Conservation (phyloP, 2,113 vertebrate species). For the Hymenochirus boettgeri region DNA sequence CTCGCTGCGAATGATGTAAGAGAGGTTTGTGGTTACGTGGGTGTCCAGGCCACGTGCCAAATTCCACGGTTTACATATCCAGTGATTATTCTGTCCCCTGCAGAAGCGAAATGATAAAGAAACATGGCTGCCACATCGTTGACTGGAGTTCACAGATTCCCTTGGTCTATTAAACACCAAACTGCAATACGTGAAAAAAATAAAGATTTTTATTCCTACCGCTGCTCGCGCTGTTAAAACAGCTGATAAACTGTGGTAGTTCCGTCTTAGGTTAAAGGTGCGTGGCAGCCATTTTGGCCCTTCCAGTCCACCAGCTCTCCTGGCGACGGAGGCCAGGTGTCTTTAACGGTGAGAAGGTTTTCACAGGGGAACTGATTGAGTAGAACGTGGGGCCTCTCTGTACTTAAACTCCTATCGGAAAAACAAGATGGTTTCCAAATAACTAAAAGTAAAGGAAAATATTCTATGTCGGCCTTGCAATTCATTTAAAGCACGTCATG, state of each 20-base stretch:
- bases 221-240: slow-evolving; percentile 73
- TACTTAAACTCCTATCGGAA: slow-evolving; percentile 74
- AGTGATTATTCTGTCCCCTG: slow-evolving; percentile 90
- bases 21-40: slow-evolving; percentile 79
- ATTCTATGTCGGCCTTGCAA: too few relatives aligned
- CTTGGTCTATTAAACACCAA: too few relatives aligned
- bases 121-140: too few relatives aligned
- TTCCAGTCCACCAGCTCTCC: slow-evolving; percentile 59
- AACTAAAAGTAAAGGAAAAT: too few relatives aligned
- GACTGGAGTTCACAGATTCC: too few relatives aligned
- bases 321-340: slow-evolving; percentile 78
- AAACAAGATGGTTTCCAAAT: not conserved
- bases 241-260: slow-evolving; percentile 84
- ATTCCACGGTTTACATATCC: slow-evolving; percentile 98
- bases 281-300: slow-evolving; percentile 78
- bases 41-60: slow-evolving; percentile 89
- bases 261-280: slow-evolving; percentile 92
- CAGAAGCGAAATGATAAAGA: not conserved
- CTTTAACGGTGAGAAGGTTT: slow-evolving; percentile 85
- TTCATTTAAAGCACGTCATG: too few relatives aligned
- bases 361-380: slow-evolving; percentile 94
- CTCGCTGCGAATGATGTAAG: slow-evolving; percentile 85
- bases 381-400: slow-evolving; percentile 76
- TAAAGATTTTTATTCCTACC: slow-evolving; percentile 58
- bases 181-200: too few relatives aligned